These are phyloP conservation scores for Himalopsyche anomala DNA, from an alignment of 2,888 invertebrate species.

Conservation along the genomic window DNA sequence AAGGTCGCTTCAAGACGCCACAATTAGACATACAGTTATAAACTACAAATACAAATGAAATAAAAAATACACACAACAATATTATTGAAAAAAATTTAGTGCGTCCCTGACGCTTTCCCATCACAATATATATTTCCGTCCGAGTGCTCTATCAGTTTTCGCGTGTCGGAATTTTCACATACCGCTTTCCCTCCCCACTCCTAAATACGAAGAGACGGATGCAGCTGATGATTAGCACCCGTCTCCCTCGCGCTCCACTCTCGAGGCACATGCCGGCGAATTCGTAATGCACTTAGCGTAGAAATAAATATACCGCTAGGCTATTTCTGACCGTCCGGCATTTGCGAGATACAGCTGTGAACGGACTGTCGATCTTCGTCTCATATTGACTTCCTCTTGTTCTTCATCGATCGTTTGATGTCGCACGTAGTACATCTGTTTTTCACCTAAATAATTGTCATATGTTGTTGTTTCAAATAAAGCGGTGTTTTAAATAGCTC, in stretches of 20 bases:
- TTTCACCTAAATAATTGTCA: too few relatives aligned
- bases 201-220: neutral
- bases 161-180: conserved; percentile 22
- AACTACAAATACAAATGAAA: too few relatives aligned
- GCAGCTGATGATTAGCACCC: conserved; percentile 10
- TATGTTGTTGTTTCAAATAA: too few relatives aligned
- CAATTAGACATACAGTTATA: too few relatives aligned
- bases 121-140: conserved; percentile 11
- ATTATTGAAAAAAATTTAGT: too few relatives aligned
- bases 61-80: too few relatives aligned
- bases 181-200: conserved; percentile 26
- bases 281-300: conserved; percentile 50
- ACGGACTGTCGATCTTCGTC: conserved; percentile 60
- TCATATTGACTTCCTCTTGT: neutral
- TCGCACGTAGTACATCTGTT: too few relatives aligned
- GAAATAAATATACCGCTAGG: conserved; percentile 53
- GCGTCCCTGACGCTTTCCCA: neutral
- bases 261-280: conserved; percentile 47
- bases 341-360: conserved; percentile 57
- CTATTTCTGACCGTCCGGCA: conserved; percentile 62
- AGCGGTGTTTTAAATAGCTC: too few relatives aligned
- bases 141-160: conserved; percentile 21
- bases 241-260: conserved; percentile 17
- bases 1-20: too few relatives aligned
- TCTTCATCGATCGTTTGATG: neutral